These are phyloP conservation scores for Folsomia candida DNA, from an alignment of 2,888 invertebrate species.

Conservation along the genomic window DNA sequence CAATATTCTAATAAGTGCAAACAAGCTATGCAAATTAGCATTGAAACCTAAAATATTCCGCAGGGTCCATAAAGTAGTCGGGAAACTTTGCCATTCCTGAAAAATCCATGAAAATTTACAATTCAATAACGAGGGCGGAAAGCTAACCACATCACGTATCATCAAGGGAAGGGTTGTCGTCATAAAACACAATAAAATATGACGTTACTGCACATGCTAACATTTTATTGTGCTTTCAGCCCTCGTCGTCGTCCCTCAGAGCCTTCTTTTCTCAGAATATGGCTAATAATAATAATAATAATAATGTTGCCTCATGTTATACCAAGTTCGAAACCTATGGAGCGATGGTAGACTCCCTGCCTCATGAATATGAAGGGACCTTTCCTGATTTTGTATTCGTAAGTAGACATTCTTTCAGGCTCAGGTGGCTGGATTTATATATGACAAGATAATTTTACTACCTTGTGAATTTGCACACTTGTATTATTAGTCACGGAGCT, in stretches of 20 bases:
- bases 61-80: neutral
- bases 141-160: slow-evolving; percentile 2
- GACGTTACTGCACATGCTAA: too few species aligned
- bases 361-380: too few species aligned
- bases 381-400: neutral
- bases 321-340: too few species aligned
- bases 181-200: neutral
- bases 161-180: too few species aligned
- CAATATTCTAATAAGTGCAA: neutral
- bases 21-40: neutral
- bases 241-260: too few species aligned
- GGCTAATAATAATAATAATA: neutral
- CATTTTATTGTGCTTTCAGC: too few species aligned
- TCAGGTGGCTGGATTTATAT: slow-evolving; percentile 29
- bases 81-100: neutral
- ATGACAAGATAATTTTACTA: slow-evolving; percentile 29
- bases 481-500: neutral
- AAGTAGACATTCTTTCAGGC: neutral
- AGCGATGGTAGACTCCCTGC: too few species aligned
- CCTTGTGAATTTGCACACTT: slow-evolving; percentile 28
- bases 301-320: too few species aligned
- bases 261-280: neutral
- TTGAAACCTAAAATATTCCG: neutral
- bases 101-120: too few species aligned
- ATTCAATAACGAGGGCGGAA: neutral